Base-by-base conservation (phyloP, 2,888 invertebrate genomes). In the Lottia gigantea region DNA sequence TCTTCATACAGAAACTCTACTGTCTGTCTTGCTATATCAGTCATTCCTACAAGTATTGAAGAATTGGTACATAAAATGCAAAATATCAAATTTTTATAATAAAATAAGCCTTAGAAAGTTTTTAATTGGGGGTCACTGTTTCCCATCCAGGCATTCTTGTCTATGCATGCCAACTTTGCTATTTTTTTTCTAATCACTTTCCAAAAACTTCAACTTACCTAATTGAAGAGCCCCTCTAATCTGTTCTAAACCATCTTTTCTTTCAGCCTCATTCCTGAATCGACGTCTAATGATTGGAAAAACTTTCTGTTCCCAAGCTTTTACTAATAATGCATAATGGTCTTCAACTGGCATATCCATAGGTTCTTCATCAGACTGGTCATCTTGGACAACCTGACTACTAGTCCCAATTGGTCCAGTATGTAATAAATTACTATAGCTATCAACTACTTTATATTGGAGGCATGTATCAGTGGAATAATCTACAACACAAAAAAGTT, bases 1-100 rank as follows among this genome's bases (percentile, higher is more conserved):
- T 89, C 89, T 73, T 89, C 89, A 78, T 89, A 89, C 46, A 89
- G 80, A 75, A 88, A 88, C 73, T 89, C 89, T 6, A 89, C 88
- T 2, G 89, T 89, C 78, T 89, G 89, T 68, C 88, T 76, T 0
- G 89, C 89, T 71, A 89, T 89, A 71, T 88, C 88, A 23, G 86
- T 86, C 88, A 89, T 88, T 46, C 89, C 88, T 84, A 75, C 0
- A 71, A 46, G n/a, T n/a, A n/a, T n/a, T n/a, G n/a, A n/a, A n/a
- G n/a, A 14, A 55, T 69, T 19, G 16, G 19, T 11, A 49, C 12
- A 49, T 1, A 49, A 49, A 11, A 49, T n/a, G 19, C 6, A 6
- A 49, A 11, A 49, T 49, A 15, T 8, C 16, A 14, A 49, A 49
- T n/a, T 49, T n/a, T n/a, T n/a, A n/a, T n/a, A n/a, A n/a, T n/a